Conservation (phyloP, 2,113 vertebrate genomes). For the Uria aalge region DNA sequence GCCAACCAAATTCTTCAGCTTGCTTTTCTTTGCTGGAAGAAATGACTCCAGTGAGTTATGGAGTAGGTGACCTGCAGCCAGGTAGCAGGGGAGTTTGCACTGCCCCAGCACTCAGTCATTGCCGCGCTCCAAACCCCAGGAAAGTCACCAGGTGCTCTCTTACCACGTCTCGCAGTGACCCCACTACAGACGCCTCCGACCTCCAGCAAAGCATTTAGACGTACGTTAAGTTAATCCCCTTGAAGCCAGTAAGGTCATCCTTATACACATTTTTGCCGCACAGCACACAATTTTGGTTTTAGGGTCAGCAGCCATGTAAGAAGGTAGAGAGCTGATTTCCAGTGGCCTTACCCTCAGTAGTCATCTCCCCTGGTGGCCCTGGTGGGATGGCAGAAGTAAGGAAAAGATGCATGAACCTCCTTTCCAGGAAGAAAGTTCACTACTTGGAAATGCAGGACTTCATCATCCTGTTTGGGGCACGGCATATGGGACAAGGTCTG, state of each 20-base stretch:
- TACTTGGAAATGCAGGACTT: not conserved
- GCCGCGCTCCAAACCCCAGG: not conserved
- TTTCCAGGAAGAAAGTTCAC: not conserved
- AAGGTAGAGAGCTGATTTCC: not conserved
- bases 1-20: not conserved
- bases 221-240: not conserved
- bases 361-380: not conserved
- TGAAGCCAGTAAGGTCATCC: not conserved
- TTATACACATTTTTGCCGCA: not conserved
- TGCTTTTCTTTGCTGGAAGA: not conserved
- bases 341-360: not conserved
- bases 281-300: not conserved
- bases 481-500: not conserved
- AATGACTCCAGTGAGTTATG: not conserved
- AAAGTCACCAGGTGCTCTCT: not conserved
- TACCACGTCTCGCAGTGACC: not conserved
- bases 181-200: not conserved
- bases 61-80: constrained; percentile 3
- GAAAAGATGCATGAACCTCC: not conserved
- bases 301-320: not conserved
- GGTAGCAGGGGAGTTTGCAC: not conserved
- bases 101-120: not conserved
- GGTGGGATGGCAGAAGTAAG: not conserved
- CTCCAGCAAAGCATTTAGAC: not conserved
- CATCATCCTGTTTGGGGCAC: not conserved